Evolutionary conservation across 2,797 vertebrate genomes (phyloP).

Genomic region (Pachyuromys duprasi): DNA sequence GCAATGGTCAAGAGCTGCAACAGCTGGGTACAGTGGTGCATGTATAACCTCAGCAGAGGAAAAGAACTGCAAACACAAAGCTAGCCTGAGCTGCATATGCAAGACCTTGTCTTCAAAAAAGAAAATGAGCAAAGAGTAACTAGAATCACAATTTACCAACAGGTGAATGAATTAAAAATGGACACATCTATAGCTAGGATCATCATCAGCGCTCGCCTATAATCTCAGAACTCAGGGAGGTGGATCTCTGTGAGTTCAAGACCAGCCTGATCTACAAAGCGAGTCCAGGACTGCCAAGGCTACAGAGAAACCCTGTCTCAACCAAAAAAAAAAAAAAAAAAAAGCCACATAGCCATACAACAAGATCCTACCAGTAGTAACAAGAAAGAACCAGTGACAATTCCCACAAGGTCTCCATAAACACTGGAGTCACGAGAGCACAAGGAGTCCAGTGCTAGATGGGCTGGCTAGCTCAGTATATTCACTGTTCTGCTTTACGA

Average conservation of each 20-base stretch:
- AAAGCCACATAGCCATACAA: not conserved
- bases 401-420: not conserved
- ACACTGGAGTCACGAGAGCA: no score
- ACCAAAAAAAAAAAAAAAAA: no score
- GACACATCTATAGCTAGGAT: no score
- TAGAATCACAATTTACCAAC: not conserved
- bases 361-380: no score
- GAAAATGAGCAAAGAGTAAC: not conserved
- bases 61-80: not conserved
- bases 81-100: not conserved
- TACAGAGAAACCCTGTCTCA: no score
- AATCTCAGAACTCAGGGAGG: no score
- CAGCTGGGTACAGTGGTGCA: not conserved
- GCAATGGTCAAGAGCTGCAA: not conserved
- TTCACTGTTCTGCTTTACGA: not conserved
- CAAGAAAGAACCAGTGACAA: no score
- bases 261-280: no score
- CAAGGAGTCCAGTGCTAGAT: not conserved
- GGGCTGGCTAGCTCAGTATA: not conserved
- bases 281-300: no score
- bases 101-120: not conserved
- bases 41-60: not conserved
- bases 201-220: no score
- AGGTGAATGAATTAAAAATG: not conserved
- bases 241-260: no score